Conservation (phyloP, 2,797 vertebrate genomes). For the Leptodactylus fallax region DNA sequence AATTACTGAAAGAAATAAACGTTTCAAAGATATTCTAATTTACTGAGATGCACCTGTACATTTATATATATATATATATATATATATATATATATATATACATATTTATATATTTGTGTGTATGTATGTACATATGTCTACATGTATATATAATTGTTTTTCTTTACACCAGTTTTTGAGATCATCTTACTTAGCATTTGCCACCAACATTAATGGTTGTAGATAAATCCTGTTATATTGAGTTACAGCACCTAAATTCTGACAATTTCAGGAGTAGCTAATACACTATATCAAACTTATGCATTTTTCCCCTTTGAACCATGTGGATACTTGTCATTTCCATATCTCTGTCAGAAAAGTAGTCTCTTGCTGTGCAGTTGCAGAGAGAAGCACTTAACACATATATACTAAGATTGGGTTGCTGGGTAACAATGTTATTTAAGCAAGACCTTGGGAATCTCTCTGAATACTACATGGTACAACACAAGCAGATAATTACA, state of each 20-base stretch:
- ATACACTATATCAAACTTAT: background rate
- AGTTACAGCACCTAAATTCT: background rate
- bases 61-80: no score
- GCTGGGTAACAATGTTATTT: constrained; percentile 27
- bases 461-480: background rate
- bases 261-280: background rate
- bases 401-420: background rate
- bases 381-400: background rate
- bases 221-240: background rate
- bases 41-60: no score
- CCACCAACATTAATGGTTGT: background rate
- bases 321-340: background rate
- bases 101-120: no score
- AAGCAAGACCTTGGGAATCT: constrained; percentile 20
- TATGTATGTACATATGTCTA: no score
- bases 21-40: no score
- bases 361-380: background rate
- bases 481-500: background rate
- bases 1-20: no score
- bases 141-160: no score
- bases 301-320: background rate
- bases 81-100: no score
- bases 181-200: background rate
- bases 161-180: no score
- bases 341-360: background rate